These are phyloP conservation scores for Lucilia cuprina DNA, from an alignment of 1,140 invertebrate genomes.

Conservation along the genomic window DNA sequence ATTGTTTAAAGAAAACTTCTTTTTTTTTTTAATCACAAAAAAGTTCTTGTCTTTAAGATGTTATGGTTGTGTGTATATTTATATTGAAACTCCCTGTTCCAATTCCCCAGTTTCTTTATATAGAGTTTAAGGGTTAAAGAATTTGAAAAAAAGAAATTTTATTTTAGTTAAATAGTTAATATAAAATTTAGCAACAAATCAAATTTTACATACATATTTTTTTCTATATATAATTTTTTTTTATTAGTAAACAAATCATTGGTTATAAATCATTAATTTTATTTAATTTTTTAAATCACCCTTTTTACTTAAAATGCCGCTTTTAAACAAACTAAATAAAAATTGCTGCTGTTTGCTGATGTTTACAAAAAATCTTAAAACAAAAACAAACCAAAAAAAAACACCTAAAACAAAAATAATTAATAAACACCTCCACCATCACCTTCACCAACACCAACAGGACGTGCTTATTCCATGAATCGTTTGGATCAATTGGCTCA, in stretches of 20 bases:
- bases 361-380: slow-evolving; percentile 18
- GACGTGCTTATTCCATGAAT: slow-evolving; percentile 89
- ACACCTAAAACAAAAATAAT: slow-evolving; percentile 1
- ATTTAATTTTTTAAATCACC: slow-evolving; percentile 34
- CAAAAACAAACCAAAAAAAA: background rate
- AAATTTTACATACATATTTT: background rate
- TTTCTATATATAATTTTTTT: background rate
- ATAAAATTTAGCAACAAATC: background rate
- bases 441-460: slow-evolving; percentile 40
- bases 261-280: slow-evolving; percentile 30
- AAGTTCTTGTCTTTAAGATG: background rate
- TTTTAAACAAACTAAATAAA: slow-evolving; percentile 25
- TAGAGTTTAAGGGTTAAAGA: background rate
- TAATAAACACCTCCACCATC: background rate
- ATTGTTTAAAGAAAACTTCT: background rate
- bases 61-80: background rate
- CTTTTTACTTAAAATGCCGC: slow-evolving; percentile 29
- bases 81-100: background rate
- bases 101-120: background rate
- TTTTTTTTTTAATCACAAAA: background rate
- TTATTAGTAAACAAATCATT: background rate
- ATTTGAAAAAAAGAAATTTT: background rate
- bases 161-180: background rate
- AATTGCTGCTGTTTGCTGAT: slow-evolving; percentile 3
- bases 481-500: slow-evolving; percentile 84